Evolutionary conservation across 2,797 vertebrate genomes (phyloP).

Genomic region (Anguilla obscura): DNA sequence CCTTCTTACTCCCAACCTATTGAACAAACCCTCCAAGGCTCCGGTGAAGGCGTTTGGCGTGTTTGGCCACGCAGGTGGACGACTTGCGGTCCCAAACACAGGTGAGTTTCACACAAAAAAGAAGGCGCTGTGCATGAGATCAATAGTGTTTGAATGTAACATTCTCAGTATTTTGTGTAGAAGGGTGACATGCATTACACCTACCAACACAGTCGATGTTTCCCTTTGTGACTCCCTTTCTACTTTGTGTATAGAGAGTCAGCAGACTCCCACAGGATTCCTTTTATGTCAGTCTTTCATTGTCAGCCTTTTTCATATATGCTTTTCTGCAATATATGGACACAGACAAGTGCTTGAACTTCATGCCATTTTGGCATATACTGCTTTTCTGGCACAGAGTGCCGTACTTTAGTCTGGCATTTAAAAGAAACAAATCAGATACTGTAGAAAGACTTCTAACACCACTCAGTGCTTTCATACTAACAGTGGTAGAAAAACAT

Average conservation of each 20-base stretch:
- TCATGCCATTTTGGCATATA: background rate
- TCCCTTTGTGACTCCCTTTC: background rate
- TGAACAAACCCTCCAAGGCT: constrained; percentile 69
- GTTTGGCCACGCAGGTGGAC: constrained; percentile 86
- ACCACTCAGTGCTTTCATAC: background rate
- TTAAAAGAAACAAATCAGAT: background rate
- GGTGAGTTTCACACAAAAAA: constrained; percentile 66
- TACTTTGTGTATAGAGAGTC: background rate
- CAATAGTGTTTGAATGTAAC: background rate
- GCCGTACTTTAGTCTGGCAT: background rate
- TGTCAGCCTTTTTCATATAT: background rate
- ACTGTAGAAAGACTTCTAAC: background rate
- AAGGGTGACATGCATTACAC: background rate
- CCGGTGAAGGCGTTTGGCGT: constrained; percentile 78
- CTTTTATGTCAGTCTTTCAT: background rate
- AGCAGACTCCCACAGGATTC: background rate
- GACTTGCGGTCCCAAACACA: constrained; percentile 88
- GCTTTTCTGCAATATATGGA: background rate
- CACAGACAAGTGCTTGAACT: background rate
- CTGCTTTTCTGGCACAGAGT: background rate
- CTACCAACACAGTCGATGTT: background rate
- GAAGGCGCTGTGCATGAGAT: background rate
- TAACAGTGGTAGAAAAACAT: background rate
- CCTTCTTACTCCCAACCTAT: constrained; percentile 71
- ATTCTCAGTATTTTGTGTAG: background rate